A percentile compares a stretch with the other conserved stretches of the same genome.
Conservation (phyloP, 2,797 vertebrate species). For the Lycodopsis pacificus region DNA sequence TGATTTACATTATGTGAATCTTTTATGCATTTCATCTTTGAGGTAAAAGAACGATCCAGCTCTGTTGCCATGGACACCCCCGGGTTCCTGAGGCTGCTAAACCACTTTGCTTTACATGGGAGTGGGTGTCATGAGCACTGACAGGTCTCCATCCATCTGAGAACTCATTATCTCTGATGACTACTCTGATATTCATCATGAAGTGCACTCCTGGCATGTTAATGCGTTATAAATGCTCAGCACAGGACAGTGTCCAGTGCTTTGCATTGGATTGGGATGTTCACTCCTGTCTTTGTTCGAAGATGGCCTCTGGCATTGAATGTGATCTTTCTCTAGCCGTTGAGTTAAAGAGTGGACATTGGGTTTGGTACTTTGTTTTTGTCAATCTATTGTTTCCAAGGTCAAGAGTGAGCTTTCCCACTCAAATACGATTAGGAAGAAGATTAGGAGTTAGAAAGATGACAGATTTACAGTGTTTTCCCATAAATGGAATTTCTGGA, state of each 20-base stretch:
- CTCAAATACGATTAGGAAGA: not conserved
- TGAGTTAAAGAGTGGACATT: not conserved
- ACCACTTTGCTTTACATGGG: slow-evolving; percentile 38
- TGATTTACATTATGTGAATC: slow-evolving; percentile 40
- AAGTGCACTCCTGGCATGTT: slow-evolving; percentile 34
- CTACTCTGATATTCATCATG: slow-evolving; percentile 47
- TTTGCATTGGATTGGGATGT: not conserved
- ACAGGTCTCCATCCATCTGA: slow-evolving; percentile 59
- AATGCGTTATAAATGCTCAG: slow-evolving; percentile 29
- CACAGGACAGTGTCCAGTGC: slow-evolving; percentile 4
- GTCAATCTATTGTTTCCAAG: not conserved
- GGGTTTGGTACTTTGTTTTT: not conserved
- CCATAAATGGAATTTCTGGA: not conserved
- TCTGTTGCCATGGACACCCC: slow-evolving; percentile 63
- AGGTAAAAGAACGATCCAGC: slow-evolving; percentile 35
- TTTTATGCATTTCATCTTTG: slow-evolving; percentile 39
- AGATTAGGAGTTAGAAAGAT: not conserved
- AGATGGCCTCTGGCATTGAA: not conserved
- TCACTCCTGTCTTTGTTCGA: not conserved
- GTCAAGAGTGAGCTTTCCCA: not conserved
- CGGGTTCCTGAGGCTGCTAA: slow-evolving; percentile 19
- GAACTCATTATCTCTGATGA: slow-evolving; percentile 50
- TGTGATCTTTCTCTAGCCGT: not conserved
- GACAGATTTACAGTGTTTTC: not conserved
- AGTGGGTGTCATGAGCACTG: slow-evolving; percentile 43